A percentile compares a stretch with the other conserved stretches of the same genome.
Evolutionary conservation across 1,140 invertebrate genomes (phyloP).

Genomic region (Cryptotermes secundus): DNA sequence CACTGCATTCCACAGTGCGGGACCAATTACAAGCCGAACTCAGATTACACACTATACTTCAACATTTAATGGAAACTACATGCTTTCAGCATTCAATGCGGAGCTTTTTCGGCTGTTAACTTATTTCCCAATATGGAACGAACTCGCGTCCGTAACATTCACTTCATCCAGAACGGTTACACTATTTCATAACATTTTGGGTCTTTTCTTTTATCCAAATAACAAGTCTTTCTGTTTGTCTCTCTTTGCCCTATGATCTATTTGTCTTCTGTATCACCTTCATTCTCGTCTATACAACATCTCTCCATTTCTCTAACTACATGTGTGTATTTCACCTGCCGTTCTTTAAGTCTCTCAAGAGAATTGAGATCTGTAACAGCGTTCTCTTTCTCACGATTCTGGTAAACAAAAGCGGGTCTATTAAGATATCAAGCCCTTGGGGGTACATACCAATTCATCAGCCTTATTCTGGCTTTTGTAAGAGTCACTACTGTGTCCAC

Average conservation of each 20-base stretch:
- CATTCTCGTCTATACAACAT: background rate
- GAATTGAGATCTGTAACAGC: background rate
- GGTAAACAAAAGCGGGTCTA: background rate
- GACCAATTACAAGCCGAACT: too few species aligned
- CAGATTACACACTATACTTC: too few species aligned
- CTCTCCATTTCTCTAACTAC: background rate
- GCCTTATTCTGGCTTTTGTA: background rate
- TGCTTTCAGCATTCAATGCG: too few species aligned
- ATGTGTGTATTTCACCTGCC: background rate
- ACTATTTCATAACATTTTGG: too few species aligned
- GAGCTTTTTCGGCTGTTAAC: too few species aligned
- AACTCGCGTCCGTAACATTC: too few species aligned
- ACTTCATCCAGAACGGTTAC: too few species aligned
- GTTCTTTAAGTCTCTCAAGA: background rate
- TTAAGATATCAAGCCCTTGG: conserved; percentile 6
- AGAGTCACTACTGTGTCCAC: background rate
- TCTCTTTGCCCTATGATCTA: background rate
- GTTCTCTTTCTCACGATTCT: background rate
- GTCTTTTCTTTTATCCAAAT: too few species aligned
- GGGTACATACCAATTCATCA: background rate
- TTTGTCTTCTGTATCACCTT: background rate
- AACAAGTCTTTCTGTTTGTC: too few species aligned
- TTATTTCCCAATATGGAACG: too few species aligned
- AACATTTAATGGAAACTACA: too few species aligned
- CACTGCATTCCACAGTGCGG: too few species aligned